Base-by-base conservation (phyloP, 2,888 invertebrate species). In the Xanthia icteritia region DNA sequence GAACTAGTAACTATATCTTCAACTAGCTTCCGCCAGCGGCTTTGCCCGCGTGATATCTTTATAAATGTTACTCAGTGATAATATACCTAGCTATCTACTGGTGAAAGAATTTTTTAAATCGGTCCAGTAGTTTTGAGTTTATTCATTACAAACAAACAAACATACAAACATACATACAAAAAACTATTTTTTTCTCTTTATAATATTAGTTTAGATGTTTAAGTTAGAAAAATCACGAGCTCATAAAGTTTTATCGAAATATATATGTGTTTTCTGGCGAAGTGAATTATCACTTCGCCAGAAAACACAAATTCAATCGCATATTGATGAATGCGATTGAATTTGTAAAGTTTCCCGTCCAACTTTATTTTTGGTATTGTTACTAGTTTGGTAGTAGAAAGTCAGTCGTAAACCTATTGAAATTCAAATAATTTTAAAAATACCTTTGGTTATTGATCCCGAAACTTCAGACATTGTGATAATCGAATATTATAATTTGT, bases 241-340 rank as follows among this genome's bases (percentile, higher is more conserved):
- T n/a, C 11, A 69, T 66, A 69, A 61, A 72, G 58, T 31, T 83
- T 83, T 48, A 61, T 67, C 15, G 42, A 39, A 48, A 64, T 48
- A 39, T 73, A 23, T n/a, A n/a, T n/a, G n/a, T n/a, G n/a, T n/a
- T n/a, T n/a, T n/a, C 36, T 54, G 13, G 27, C 58, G 2, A 39
- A 70, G 13, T 71, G 45, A 61, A 23, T 51, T 39, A 74, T n/a
- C 31, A 23, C 36, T 31, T 48, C n/a, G 58, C 31, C n/a, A n/a
- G n/a, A n/a, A n/a, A n/a, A n/a, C n/a, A n/a, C n/a, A n/a, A n/a
- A n/a, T n/a, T n/a, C n/a, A n/a, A n/a, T n/a, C n/a, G n/a, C n/a
- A n/a, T n/a, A 71, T 67, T 58, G 58, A 69, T 67, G 51, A 27
- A 15, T 58, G 42, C 42, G 0, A 73, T 66, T 36, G 36, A 63